Evolutionary conservation across 2,797 vertebrate species (phyloP), one percentile per base, ranked within the genome.

Genomic region (Epinephelus awoara): DNA sequence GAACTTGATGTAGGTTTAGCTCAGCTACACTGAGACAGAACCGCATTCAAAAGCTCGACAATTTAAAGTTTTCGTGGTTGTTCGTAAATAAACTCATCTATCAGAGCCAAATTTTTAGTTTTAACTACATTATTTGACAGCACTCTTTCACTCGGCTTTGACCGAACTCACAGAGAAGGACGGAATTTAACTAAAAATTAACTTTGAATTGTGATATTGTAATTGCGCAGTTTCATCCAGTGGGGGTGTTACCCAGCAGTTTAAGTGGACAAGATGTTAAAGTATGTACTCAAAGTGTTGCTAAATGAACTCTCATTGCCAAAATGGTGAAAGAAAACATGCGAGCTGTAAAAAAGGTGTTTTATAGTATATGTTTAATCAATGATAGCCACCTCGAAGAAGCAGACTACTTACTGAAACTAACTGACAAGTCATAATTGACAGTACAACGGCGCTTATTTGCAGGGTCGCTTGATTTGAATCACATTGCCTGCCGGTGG

Each of bases 381-480:
- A 0, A 42, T 3, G 11, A 12, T 12, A 25, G 23, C 40, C 2
- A 14, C 40, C 8, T 7, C 6, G 15, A 14, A 14, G 21, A 23
- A 21, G 3, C 65, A 17, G 55, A 18, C 0, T 9, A 18, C 11
- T 25, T 42, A 11, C 40, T 42, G 44, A 21, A 49, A 61, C 10
- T 50, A 42, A 54, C 11, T 0, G 9, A 3, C 18, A 1, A 11
- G 12, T 34, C 17, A 14, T 85, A 80, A 85, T 77, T 1, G 61
- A n/a, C 0, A 1, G 9, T 19, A 1, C 57, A 13, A 51, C 3
- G 50, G 14, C 4, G 2, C 21, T 56, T 2, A 56, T 91, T 78
- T 80, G 38, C 25, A 18, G 50, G n/a, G 18, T 23, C 6, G 44
- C 72, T 77, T 87, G 68, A 87, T 83, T 81, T 61, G 67, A 51